Evolutionary conservation across 1,140 invertebrate species (phyloP).

Genomic region (Scaptomyza montana): DNA sequence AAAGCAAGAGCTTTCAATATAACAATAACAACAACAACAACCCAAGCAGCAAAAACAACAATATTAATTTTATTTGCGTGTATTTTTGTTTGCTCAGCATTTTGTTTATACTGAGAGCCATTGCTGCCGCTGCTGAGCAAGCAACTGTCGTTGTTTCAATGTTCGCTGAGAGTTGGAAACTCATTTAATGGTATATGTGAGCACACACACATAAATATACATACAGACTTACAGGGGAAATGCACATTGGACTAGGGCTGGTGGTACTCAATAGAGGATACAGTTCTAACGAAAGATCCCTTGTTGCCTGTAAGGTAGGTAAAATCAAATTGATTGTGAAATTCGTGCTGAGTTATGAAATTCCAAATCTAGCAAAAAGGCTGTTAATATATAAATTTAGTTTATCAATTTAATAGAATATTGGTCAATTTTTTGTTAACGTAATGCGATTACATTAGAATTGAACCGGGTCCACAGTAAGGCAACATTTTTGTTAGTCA

Average conservation of each 20-base stretch:
- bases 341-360: not conserved
- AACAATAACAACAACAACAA: conserved; percentile 30
- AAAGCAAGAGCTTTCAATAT: conserved; percentile 28
- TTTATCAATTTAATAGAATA: not conserved
- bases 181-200: conserved; percentile 15
- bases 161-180: conserved; percentile 65
- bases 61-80: conserved; percentile 44
- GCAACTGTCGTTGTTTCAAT: conserved; percentile 61
- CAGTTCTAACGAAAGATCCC: conserved; percentile 8
- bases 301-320: not conserved
- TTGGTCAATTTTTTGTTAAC: not conserved
- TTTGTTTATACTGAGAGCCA: conserved; percentile 70
- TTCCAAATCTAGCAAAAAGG: too few relatives aligned
- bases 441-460: conserved; percentile 18
- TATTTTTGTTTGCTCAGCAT: conserved; percentile 58
- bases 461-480: conserved; percentile 27
- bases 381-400: too few relatives aligned
- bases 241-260: conserved; percentile 23
- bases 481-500: conserved; percentile 51
- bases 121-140: conserved; percentile 38
- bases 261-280: not conserved
- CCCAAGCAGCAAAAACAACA: conserved; percentile 3
- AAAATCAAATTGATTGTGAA: not conserved
- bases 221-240: conserved; percentile 31
- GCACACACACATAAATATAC: too few relatives aligned